Conservation (phyloP, 2,797 vertebrate genomes). For the Sardinella longiceps region DNA sequence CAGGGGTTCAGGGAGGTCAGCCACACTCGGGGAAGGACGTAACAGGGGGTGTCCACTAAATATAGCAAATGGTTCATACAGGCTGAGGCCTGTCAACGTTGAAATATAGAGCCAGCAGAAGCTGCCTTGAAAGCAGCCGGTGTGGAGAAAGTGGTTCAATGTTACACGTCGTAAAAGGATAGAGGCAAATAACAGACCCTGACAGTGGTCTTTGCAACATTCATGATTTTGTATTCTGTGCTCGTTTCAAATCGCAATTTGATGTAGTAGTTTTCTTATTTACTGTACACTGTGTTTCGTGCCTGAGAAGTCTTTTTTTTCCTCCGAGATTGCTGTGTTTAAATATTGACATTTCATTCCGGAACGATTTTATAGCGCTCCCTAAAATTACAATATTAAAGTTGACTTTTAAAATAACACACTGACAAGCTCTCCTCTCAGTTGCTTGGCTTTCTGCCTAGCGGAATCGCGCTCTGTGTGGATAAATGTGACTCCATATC, state of each 20-base stretch:
- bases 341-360: neutral
- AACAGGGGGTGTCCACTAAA: conserved; percentile 43
- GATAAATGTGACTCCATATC: neutral
- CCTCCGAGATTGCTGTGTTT: neutral
- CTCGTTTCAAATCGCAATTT: neutral
- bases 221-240: neutral
- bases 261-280: neutral
- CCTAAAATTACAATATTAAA: neutral
- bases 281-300: neutral
- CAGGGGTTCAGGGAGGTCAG: conserved; percentile 65
- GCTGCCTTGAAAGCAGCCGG: neutral
- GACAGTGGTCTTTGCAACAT: neutral
- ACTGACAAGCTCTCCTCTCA: neutral
- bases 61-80: conserved; percentile 54
- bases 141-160: conserved; percentile 9
- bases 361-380: neutral
- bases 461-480: neutral
- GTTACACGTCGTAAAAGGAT: neutral
- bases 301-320: neutral
- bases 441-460: neutral
- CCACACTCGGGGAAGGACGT: conserved; percentile 49
- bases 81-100: conserved; percentile 13
- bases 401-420: neutral
- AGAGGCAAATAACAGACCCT: neutral
- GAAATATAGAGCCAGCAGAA: conserved; percentile 9